A percentile compares a stretch with the other conserved stretches of the same genome.
Conservation (phyloP, 2,888 invertebrate species). For the Micoletzkya japonica region DNA sequence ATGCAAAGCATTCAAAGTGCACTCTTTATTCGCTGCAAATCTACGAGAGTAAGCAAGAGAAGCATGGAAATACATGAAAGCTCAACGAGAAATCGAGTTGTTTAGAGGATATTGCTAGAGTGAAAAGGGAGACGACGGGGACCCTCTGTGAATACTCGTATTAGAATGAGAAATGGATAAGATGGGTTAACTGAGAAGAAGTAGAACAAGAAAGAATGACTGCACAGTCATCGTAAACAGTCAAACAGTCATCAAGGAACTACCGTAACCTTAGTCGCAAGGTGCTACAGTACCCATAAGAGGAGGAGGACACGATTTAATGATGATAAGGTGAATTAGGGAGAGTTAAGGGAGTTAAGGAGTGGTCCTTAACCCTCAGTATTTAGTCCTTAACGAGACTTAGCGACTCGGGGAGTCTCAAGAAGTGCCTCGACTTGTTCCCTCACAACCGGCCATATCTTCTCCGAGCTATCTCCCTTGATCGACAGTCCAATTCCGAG, state of each 20-base stretch:
- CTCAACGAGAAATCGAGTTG: too few species aligned
- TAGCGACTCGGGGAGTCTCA: slow-evolving; percentile 8
- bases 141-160: too few species aligned
- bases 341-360: neutral
- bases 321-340: neutral
- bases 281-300: too few species aligned
- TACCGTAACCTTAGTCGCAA: too few species aligned
- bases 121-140: too few species aligned
- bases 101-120: too few species aligned
- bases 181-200: too few species aligned
- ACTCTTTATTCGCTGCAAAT: neutral
- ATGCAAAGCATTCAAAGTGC: too few species aligned
- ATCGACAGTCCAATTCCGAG: slow-evolving; percentile 22
- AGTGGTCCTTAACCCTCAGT: neutral
- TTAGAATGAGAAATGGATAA: too few species aligned
- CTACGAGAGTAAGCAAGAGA: neutral
- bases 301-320: neutral
- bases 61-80: neutral
- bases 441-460: slow-evolving; percentile 29
- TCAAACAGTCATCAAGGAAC: too few species aligned
- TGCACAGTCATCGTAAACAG: too few species aligned
- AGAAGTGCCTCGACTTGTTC: slow-evolving; percentile 24
- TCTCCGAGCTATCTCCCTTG: slow-evolving; percentile 29
- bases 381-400: slow-evolving; percentile 8
- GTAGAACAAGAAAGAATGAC: too few species aligned